Percentiles rank a stretch among this genome's conserved stretches.
phyloP scores from a whole-genome alignment of 2,888 invertebrate genomes.

The Ectropis crepuscularia region DNA sequence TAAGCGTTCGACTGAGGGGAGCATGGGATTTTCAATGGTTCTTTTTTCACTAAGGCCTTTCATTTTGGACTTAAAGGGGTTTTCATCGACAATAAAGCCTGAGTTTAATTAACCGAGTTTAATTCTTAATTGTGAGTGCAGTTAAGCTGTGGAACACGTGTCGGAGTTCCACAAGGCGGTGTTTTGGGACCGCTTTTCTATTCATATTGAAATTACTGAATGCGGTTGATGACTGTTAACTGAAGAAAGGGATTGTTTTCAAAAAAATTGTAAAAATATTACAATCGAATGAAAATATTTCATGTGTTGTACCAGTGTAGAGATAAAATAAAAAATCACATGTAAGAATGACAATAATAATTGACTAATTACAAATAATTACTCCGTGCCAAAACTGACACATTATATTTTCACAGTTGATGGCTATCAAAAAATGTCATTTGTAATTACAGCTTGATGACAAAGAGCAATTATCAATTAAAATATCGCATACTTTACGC shows the following conservation, averaged over 20 bases:
- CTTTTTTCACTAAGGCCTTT: conserved; percentile 68
- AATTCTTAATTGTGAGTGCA: conserved; percentile 82
- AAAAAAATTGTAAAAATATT: not conserved
- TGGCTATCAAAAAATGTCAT: conserved; percentile 1
- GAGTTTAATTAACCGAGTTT: conserved; percentile 83
- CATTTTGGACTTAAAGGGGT: conserved; percentile 79
- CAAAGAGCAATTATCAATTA: conserved; percentile 21
- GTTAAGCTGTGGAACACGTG: conserved; percentile 81
- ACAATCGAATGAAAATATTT: no score
- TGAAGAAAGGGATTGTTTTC: conserved; percentile 10
- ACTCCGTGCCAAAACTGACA: no score
- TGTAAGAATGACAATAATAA: no score
- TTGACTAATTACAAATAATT: no score
- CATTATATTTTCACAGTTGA: no score
- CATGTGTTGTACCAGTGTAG: no score
- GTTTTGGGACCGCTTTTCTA: conserved; percentile 57
- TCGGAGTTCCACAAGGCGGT: conserved; percentile 68
- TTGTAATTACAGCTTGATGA: conserved; percentile 3
- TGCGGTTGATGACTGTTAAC: conserved; percentile 13
- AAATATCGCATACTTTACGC: conserved; percentile 17
- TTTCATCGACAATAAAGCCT: conserved; percentile 74
- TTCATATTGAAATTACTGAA: conserved; percentile 69
- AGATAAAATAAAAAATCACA: no score
- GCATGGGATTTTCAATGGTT: conserved; percentile 66
- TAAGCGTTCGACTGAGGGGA: conserved; percentile 51